Evolutionary conservation across 1,140 invertebrate species (phyloP), one percentile per base, ranked within the genome.

Genomic region (Protaetia brevitarsis): DNA sequence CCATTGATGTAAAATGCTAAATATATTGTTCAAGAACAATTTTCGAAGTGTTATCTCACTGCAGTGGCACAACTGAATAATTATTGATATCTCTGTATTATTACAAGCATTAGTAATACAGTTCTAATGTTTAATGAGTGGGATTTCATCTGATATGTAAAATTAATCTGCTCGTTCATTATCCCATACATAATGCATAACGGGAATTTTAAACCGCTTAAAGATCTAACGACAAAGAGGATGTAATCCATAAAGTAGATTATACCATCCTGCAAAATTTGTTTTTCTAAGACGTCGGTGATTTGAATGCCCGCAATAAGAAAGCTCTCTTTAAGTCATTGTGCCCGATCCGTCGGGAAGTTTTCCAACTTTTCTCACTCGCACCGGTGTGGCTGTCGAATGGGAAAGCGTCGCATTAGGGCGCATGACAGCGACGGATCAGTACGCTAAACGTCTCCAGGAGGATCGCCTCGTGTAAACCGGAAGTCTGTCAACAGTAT

Each of bases 401-500:
- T 59, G 27, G 57, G 27, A 29, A 31, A 16, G 30, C 23, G n/a
- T 13, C 26, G 19, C 23, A 28, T 26, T 28, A 59, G 26, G 8
- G 29, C 57, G 27, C 57, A 59, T 19, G 63, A 29, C 28, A 36
- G 6, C 51, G 19, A 4, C 57, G 19, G 41, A 51, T 51, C 37
- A 16, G 41, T 51, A 45, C 29, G 13, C 57, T 65, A 57, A 21
- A 29, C 57, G 30, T 41, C 41, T 23, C 57, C 57, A 57, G 57
- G 65, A 60, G 59, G 37, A 60, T 57, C 65, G 66, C 57, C 69
- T 71, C 71, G 63, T 64, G 68, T 68, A 71, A 71, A 72, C 68
- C 68, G 58, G 30, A 63, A 51, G 36, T 28, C 51, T 73, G 71
- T 72, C 72, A 74, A 72, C 73, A 71, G 73, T 72, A 72, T 74